phyloP scores from a whole-genome alignment of 2,888 invertebrate genomes.

The Macrophya annulata region DNA sequence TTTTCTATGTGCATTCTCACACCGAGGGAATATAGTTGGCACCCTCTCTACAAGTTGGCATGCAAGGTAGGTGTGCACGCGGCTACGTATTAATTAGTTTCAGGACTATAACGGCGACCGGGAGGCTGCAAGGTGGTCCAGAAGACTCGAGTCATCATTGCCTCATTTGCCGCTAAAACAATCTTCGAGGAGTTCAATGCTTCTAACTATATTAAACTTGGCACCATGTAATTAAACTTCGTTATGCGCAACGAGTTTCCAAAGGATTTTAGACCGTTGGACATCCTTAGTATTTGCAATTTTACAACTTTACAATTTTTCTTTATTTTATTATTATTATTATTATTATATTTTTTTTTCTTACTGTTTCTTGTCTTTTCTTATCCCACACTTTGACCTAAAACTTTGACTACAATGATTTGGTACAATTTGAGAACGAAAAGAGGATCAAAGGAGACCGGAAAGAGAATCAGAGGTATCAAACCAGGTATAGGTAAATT shows the following conservation, averaged over 20 bases:
- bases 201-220: conserved; percentile 76
- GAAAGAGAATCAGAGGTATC: not conserved
- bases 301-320: not conserved
- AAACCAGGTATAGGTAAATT: not conserved
- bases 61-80: conserved; percentile 24
- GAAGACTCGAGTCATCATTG: conserved; percentile 77
- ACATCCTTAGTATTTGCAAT: not conserved
- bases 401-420: not conserved
- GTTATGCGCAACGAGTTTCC: conserved; percentile 51
- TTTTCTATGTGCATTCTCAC: not conserved
- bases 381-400: not conserved
- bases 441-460: not conserved
- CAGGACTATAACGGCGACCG: conserved; percentile 29
- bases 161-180: conserved; percentile 78
- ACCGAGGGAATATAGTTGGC: conserved; percentile 6
- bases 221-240: conserved; percentile 76
- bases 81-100: conserved; percentile 53
- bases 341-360: too few species aligned
- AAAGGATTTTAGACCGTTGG: not conserved
- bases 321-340: too few species aligned
- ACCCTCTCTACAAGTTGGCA: conserved; percentile 25
- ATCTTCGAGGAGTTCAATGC: conserved; percentile 74
- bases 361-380: too few species aligned
- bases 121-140: conserved; percentile 70
- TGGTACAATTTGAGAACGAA: not conserved